Evolutionary conservation across 2,113 vertebrate genomes (phyloP).

Genomic region (Propithecus coquereli): DNA sequence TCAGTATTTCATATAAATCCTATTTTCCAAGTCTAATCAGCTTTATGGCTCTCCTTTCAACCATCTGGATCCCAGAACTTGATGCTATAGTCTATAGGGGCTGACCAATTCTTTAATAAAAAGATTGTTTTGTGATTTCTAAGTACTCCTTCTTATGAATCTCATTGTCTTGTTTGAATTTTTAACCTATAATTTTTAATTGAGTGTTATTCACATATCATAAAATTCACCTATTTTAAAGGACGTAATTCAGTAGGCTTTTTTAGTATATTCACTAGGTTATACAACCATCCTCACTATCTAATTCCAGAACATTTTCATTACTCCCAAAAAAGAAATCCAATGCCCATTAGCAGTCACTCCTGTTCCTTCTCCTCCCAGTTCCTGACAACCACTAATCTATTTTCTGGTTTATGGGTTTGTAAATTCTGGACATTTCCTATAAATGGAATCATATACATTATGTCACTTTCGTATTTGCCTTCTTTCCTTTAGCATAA

Average conservation of each 20-base stretch:
- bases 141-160: background rate
- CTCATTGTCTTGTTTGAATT: conserved; percentile 35
- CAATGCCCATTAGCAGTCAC: background rate
- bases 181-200: conserved; percentile 38
- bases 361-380: background rate
- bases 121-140: background rate
- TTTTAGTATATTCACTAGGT: background rate
- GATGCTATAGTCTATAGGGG: background rate
- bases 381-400: background rate
- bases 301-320: conserved; percentile 14
- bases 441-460: background rate
- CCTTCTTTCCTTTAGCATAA: background rate
- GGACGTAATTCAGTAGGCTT: background rate
- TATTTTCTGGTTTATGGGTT: background rate
- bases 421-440: background rate
- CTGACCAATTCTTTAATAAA: background rate
- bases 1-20: conserved; percentile 21
- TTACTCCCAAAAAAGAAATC: background rate
- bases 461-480: background rate
- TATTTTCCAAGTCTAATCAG: conserved; percentile 33
- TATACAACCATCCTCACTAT: background rate
- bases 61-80: conserved; percentile 40
- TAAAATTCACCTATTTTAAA: background rate
- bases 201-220: background rate
- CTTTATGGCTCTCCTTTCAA: background rate